Base-by-base conservation (phyloP, 2,113 vertebrate genomes). In the Corythornis cristatus region DNA sequence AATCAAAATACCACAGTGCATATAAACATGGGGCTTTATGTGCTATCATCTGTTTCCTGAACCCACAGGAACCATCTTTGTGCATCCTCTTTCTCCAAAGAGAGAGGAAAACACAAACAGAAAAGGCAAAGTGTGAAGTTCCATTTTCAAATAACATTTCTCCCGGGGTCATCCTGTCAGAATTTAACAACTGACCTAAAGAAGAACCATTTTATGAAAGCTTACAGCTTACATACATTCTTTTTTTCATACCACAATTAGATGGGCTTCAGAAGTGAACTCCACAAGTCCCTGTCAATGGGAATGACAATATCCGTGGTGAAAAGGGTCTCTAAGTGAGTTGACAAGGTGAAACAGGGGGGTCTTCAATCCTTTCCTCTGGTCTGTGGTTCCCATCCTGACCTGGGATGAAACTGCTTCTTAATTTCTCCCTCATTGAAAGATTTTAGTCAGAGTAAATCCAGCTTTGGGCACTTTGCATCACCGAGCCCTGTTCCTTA, bases 11-110 rank as follows among this genome's bases (percentile, higher is more conserved):
- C 12, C 21, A 72, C 22, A 64, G 35, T 51, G 42, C 58, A 25
- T 33, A 54, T 5, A 91, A 89, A 93, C 43, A 74, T 12, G 35
- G 45, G 18, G 15, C 15, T 81, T 67, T 84, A n/a, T 72, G 33
- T 42, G 23, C 31, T 70, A 28, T 82, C 74, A 89, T 75, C 88
- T 88, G 77, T 75, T 94, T 96, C 53, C 83, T 84, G 81, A 81
- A 50, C 29, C 6, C 70, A 68, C n/a, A 67, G 14, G 62, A 80
- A 60, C 13, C 48, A 12, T 33, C 72, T 77, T 48, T 81, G 46
- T 83, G 20, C 35, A 88, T 71, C 53, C 48, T 79, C 77, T 91
- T 35, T 78, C 45, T 75, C 31, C 35, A 61, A 60, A 89, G 48
- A 48, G 33, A 64, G 64, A 54, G 35, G 21, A 86, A 94, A 83